phyloP scores from a whole-genome alignment of 2,888 invertebrate genomes.

The Tetragnatha montana region DNA sequence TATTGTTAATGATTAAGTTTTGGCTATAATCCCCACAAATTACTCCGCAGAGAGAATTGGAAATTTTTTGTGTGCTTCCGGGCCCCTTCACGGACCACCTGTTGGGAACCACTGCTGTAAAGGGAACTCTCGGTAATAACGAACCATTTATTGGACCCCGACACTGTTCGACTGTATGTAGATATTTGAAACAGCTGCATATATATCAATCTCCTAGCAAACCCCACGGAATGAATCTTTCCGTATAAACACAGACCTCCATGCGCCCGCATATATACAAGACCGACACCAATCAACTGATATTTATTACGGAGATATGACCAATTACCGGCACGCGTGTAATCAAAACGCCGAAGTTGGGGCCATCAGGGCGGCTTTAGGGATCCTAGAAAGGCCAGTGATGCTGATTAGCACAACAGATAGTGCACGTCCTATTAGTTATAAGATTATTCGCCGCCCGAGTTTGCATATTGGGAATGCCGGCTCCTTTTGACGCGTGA shows the following conservation, averaged over 20 bases:
- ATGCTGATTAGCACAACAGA: background rate
- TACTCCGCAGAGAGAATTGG: too few species aligned
- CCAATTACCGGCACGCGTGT: background rate
- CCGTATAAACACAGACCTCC: background rate
- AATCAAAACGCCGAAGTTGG: background rate
- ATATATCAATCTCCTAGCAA: too few species aligned
- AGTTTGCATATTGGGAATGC: conserved; percentile 14
- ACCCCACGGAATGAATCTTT: background rate
- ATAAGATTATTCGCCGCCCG: conserved; percentile 1
- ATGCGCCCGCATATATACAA: background rate
- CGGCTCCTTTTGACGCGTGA: background rate
- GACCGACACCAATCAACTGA: background rate
- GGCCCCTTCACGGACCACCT: too few species aligned
- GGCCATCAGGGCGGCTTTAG: background rate
- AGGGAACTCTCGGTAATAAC: too few species aligned
- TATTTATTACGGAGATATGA: background rate
- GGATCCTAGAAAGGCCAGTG: background rate
- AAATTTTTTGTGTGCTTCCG: too few species aligned
- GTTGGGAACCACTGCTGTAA: too few species aligned
- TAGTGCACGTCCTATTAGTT: background rate
- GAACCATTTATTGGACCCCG: too few species aligned
- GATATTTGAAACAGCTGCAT: too few species aligned
- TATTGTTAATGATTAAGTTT: too few species aligned
- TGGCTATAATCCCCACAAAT: too few species aligned
- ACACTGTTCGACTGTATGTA: too few species aligned